Conservation (phyloP, 2,797 vertebrate species). For the Chrysocyon brachyurus region DNA sequence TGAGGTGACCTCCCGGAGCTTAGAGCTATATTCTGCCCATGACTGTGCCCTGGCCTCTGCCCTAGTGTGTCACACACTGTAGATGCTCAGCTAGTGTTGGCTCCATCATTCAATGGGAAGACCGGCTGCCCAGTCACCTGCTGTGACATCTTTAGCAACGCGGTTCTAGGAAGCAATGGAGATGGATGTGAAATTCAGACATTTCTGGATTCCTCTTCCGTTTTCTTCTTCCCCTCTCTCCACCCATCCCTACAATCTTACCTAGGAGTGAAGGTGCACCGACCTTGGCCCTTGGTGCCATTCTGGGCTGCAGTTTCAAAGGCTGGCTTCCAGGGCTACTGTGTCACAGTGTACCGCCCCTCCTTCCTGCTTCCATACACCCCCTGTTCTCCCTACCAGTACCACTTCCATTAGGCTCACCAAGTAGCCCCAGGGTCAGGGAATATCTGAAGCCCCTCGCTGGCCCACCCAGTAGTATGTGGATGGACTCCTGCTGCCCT, state of each 20-base stretch:
- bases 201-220: background rate
- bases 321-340: background rate
- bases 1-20: background rate
- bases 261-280: background rate
- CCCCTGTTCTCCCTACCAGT: fast-evolving
- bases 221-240: background rate
- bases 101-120: background rate
- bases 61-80: background rate
- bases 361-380: too few relatives aligned
- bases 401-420: background rate
- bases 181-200: background rate
- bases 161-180: background rate
- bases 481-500: background rate
- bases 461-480: fast-evolving
- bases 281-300: background rate
- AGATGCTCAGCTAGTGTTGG: background rate
- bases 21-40: background rate
- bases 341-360: background rate
- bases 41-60: background rate
- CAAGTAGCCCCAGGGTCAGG: background rate
- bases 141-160: background rate
- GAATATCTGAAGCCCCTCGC: too few relatives aligned
- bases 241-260: background rate
- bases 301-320: background rate
- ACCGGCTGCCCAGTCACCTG: background rate